Evolutionary conservation across 2,113 vertebrate genomes (phyloP), one percentile per base, ranked within the genome.

Genomic region (Chunga burmeisteri): DNA sequence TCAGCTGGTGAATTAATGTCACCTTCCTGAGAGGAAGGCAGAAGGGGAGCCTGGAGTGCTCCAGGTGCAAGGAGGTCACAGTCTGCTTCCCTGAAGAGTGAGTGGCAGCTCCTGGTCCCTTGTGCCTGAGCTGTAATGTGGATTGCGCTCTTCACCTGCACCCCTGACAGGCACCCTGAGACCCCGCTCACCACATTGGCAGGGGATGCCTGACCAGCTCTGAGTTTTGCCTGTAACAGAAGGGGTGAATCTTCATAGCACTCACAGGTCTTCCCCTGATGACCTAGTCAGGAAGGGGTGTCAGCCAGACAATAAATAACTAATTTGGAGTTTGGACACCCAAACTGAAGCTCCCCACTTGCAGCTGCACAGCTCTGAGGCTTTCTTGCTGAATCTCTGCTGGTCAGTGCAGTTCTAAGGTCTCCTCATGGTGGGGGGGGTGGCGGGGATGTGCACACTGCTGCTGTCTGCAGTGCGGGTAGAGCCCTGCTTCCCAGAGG

Each of bases 361-460:
- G 40, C 47, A 67, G 22, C 52, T 65, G 11, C 17, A 21, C 16
- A n/a, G 36, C 16, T 49, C 38, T 52, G 47, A 62, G 49, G 9
- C 12, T 52, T 56, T 62, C 29, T 61, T n/a, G 55, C 23, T 30
- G 47, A 42, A 59, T 21, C 16, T 46, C 27, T 8, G 5, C 12
- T 21, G 50, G 49, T 53, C 53, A 40, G 40, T 20, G 47, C 7
- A 12, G n/a, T 46, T 56, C 26, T 34, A n/a, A 66, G 25, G 5
- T 22, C 30, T 36, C 17, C 30, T 10, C 19, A 38, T 53, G 27
- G 63, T 34, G 17, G 9, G 6, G 52, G 30, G 0, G 2, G 10
- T 29, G 27, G 27, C n/a, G 34, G n/a, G n/a, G n/a, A n/a, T n/a
- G n/a, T n/a, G 19, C 5, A 0, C 1, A 1, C 14, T 47, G 47